Base-by-base conservation (phyloP, 2,888 invertebrate species). In the Perizoma flavofasciatum region DNA sequence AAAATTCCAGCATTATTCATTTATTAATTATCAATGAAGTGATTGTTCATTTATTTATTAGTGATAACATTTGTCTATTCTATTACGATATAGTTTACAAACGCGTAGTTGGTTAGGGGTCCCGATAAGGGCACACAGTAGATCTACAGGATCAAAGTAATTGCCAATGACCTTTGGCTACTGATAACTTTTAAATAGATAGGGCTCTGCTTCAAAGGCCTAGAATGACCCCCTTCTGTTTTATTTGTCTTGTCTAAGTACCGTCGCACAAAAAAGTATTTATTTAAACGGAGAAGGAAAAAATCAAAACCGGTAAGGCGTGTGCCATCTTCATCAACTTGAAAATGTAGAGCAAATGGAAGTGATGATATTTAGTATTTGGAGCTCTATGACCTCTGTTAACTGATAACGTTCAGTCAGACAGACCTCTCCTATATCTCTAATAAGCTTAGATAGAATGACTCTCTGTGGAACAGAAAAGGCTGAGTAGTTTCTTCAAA, bases 111-210 rank as follows among this genome's bases (percentile, higher is more conserved):
- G 63, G 59, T 63, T 49, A 67, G 69, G 66, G 69, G 70, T 70
- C 70, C 65, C 40, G 72, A 71, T 71, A 71, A 69, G 45, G 49
- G 22, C 46, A 56, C 61, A 45, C 63, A 61, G 49, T 65, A 33
- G 48, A 49, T 58, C 61, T 44, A 40, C 11, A 52, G 59, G 63
- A 55, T 60, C 62, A 49, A 50, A 49, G 50, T 40, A 10, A 54
- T 64, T 58, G 40, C 35, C 55, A 55, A 43, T 66, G 67, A 67
- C 53, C 69, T 66, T 66, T 65, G 63, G 35, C 54, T 59, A 34
- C 35, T 59, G 66, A 67, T 66, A 66, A 59, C 54, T 52, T 49
- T 63, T 60, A 2, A 22, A 22, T 22, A 48, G n/a, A 59, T 44
- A 47, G 51, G 22, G 33, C 32, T 40, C 47, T n/a, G 10, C 11